These are phyloP conservation scores for Drosophila kikkawai DNA, from an alignment of 1,140 invertebrate genomes.

Conservation along the genomic window DNA sequence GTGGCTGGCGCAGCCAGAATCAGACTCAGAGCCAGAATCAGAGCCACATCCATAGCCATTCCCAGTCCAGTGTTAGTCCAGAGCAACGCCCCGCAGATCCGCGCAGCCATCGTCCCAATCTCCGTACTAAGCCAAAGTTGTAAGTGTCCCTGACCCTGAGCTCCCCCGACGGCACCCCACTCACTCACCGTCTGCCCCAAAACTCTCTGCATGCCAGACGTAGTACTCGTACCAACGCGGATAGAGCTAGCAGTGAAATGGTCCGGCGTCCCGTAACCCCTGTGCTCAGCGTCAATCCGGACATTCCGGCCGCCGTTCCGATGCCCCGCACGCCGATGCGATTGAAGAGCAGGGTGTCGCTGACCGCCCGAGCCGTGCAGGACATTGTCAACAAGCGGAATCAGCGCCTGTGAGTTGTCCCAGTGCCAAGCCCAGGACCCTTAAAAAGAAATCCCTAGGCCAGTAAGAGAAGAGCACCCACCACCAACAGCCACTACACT, in stretches of 20 bases:
- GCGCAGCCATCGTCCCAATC: slow-evolving; percentile 46
- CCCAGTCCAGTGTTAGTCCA: slow-evolving; percentile 56
- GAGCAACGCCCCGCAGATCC: slow-evolving; percentile 33
- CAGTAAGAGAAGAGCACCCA: slow-evolving; percentile 3
- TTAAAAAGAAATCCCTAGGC: not conserved
- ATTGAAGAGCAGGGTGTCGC: slow-evolving; percentile 69
- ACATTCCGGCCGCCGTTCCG: slow-evolving; percentile 71
- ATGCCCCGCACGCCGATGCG: slow-evolving; percentile 79
- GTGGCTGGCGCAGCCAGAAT: slow-evolving; percentile 55
- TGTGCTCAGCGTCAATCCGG: slow-evolving; percentile 69
- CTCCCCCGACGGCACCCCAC: not conserved
- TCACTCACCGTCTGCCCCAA: slow-evolving; percentile 19
- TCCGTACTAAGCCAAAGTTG: slow-evolving; percentile 70
- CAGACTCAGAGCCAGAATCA: slow-evolving; percentile 7
- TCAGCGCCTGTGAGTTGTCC: slow-evolving; percentile 73
- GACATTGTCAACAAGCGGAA: slow-evolving; percentile 76
- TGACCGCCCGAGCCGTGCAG: slow-evolving; percentile 75
- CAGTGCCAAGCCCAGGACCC: slow-evolving; percentile 1
- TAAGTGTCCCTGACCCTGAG: slow-evolving; percentile 56
- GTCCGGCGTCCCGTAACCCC: slow-evolving; percentile 76
- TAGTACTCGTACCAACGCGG: slow-evolving; percentile 67
- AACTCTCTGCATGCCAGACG: slow-evolving; percentile 61
- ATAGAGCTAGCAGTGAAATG: slow-evolving; percentile 66
- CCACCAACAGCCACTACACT: slow-evolving; percentile 8
- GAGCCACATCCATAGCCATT: slow-evolving; percentile 4